phyloP scores from a whole-genome alignment of 2,797 vertebrate species.

The Cossypha polioptera region DNA sequence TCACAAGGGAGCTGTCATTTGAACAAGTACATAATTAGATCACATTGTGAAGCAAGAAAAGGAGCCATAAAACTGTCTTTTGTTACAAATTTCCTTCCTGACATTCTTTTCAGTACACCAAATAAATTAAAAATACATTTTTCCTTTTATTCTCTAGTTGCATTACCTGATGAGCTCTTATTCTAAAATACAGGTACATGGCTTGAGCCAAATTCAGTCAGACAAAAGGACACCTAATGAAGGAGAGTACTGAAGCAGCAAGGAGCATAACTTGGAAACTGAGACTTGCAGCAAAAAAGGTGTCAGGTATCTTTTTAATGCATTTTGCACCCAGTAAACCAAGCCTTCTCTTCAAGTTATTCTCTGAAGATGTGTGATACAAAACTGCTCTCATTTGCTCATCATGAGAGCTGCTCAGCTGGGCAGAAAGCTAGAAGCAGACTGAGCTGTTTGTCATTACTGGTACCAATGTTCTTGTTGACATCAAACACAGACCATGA shows the following conservation, averaged over 20 bases:
- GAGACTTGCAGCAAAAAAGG: background rate
- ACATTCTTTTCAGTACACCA: background rate
- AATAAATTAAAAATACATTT: background rate
- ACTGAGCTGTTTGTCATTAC: conserved; percentile 8
- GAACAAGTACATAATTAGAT: background rate
- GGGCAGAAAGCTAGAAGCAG: background rate
- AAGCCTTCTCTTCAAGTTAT: background rate
- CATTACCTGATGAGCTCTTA: background rate
- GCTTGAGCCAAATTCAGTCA: background rate
- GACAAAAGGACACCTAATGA: background rate
- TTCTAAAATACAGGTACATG: background rate
- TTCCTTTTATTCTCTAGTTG: background rate
- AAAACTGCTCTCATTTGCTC: background rate
- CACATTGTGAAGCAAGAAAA: background rate
- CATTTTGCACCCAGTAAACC: background rate
- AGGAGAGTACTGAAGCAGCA: background rate
- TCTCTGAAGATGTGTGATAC: background rate
- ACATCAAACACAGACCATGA: conserved; percentile 10
- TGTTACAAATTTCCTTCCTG: background rate
- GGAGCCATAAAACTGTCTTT: background rate
- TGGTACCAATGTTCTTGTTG: background rate
- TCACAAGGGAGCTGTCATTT: conserved; percentile 3
- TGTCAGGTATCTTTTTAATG: background rate
- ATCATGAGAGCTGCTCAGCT: background rate
- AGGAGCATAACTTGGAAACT: background rate